Base-by-base conservation (phyloP, 2,113 vertebrate genomes). In the Maccullochella peelii region DNA sequence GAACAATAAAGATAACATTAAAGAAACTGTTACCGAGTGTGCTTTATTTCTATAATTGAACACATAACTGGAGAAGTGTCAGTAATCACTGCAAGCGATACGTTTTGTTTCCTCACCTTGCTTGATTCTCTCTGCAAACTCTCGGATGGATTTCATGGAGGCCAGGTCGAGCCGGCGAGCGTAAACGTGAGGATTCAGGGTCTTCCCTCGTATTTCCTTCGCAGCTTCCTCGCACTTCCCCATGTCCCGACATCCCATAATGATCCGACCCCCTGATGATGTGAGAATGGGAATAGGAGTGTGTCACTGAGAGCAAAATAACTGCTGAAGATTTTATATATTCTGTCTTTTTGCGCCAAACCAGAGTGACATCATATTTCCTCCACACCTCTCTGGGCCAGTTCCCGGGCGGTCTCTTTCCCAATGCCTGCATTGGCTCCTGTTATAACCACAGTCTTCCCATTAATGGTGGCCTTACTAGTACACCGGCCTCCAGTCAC, bases 391-490 rank as follows among this genome's bases (percentile, higher is more conserved):
- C 94, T 96, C 52, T 20, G 92, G 58, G 97, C 97, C 88, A 97
- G 94, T 40, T 97, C 96, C 67, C 84, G 52, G 12, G 96, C 97
- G 0, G 96, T 97, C 80, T 94, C 96, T 77, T 97, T 97, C 49
- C 97, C 97, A 0, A 97, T 97, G 49, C 97, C 97, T 0, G 95
- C 96, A 88, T 97, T 97, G 63, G 97, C 97, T 2, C 97, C 97
- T 0, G 97, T 97, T 73, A 97, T 93, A 0, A 97, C 93, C 58
- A 97, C 96, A 0, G 97, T 97, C 92, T 97, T 97, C 54, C 96
- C 97, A 1, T 84, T 82, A 30, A 97, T 95, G 59, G 80, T 95
- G 33, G 94, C 95, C 83, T 96, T 96, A 92, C 96, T 97, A 9
- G 95, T 93, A 77, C 96, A 97, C 6, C 66, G 78, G 18, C 97